These are phyloP conservation scores for Portevinia maculata DNA, from an alignment of 2,888 invertebrate genomes.

Conservation along the genomic window DNA sequence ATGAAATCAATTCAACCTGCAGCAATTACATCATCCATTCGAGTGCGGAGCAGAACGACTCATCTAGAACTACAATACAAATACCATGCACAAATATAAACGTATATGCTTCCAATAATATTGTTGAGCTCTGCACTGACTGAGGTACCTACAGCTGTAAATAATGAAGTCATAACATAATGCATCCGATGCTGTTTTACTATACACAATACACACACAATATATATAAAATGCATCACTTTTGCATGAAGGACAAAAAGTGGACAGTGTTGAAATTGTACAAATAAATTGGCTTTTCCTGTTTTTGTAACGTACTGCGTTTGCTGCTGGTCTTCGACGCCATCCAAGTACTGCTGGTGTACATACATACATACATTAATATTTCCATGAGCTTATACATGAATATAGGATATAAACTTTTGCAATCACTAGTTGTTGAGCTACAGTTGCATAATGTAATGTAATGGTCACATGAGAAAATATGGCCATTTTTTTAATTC, in stretches of 20 bases:
- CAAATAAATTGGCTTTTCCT: conserved; percentile 46
- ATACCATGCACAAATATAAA: conserved; percentile 22
- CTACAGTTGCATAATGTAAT: conserved; percentile 53
- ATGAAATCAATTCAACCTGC: conserved; percentile 51
- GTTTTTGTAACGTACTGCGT: conserved; percentile 13
- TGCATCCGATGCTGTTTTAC: conserved; percentile 30
- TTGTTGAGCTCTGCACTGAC: conserved; percentile 19
- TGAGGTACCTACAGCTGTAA: conserved; percentile 48
- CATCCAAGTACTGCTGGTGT: conserved; percentile 7
- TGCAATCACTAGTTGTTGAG: conserved; percentile 49
- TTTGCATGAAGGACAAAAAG: conserved; percentile 44
- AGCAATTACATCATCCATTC: conserved; percentile 39
- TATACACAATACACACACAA: conserved; percentile 5
- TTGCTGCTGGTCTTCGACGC: conserved; percentile 11
- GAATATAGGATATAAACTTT: conserved; percentile 52
- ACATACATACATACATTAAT: not conserved
- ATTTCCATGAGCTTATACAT: not conserved
- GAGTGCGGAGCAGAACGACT: conserved; percentile 3
- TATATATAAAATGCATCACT: conserved; percentile 46
- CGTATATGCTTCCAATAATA: conserved; percentile 36
- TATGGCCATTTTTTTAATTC: conserved; percentile 36
- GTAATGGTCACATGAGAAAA: conserved; percentile 56
- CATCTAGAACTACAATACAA: conserved; percentile 10
- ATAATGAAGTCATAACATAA: conserved; percentile 64
- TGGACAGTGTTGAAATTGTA: conserved; percentile 43